Base-by-base conservation (phyloP, 2,797 vertebrate genomes). In the Poeciliopsis infans region DNA sequence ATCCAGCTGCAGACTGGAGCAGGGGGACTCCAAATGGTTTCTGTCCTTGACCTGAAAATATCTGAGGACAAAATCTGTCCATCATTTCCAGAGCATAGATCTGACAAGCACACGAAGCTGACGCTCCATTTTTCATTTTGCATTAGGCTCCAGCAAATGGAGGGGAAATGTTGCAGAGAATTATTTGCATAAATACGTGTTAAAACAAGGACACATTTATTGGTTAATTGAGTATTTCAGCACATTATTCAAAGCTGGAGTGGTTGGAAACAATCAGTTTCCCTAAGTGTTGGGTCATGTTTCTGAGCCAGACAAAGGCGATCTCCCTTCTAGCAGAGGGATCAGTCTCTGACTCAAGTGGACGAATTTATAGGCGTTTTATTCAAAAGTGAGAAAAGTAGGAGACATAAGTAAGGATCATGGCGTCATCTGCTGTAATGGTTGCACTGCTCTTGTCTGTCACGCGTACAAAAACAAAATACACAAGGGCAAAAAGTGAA, bases 41-140 rank as follows among this genome's bases (percentile, higher is more conserved):
- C 80, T 87, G 82, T 85, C 85, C 85, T 91, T 91, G 88, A 88
- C 88, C 86, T 85, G 83, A 72, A 91, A 85, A 87, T 72, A 84
- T 74, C 57, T 20, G 28, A 81, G 4, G 33, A 45, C 64, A 69
- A 55, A 5, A 31, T 11, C n/a, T 66, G 45, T 76, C 61, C 6
- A 15, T 80, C 57, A 46, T 41, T 53, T 77, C 41, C 28, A 70
- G 15, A 61, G 31, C 33, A 51, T 25, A 20, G 6, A 23, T 77
- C 36, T 46, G 28, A 59, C 76, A 45, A 73, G 31, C 53, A 71
- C 25, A 39, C 39, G 25, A 31, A 77, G 47, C 36, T 28, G 43
- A 68, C 15, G n/a, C 4, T 53, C 3, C 5, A 3, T 39, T 69
- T n/a, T 66, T 46, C 4, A 57, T 59, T 59, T 59, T 31, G 28